Conservation (phyloP, 2,113 vertebrate species). For the Hyla sarda region DNA sequence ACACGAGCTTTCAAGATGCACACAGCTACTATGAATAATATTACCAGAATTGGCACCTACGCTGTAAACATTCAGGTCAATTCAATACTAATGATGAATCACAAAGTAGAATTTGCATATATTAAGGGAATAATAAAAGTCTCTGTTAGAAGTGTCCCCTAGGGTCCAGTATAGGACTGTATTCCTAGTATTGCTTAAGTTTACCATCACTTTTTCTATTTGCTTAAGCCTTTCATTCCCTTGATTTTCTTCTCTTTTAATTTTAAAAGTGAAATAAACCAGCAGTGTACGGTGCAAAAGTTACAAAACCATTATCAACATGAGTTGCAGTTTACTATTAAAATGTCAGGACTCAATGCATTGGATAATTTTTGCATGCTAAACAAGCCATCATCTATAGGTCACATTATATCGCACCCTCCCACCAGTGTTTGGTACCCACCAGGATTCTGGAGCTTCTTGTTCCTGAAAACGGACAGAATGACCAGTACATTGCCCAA, state of each 20-base stretch:
- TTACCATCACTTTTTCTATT: neutral
- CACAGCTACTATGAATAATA: neutral
- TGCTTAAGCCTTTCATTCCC: neutral
- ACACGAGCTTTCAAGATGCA: neutral
- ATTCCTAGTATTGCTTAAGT: neutral
- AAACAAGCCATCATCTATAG: neutral
- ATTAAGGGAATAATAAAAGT: neutral
- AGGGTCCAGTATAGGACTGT: neutral
- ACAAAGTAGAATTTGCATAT: neutral
- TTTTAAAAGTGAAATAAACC: neutral
- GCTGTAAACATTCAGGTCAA: neutral
- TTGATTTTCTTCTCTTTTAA: neutral
- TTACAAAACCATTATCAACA: neutral
- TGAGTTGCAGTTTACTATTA: neutral
- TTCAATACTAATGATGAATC: neutral
- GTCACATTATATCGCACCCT: neutral
- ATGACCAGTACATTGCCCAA: slow-evolving; percentile 82
- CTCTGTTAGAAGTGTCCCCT: neutral
- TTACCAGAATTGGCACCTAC: neutral
- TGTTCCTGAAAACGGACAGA: slow-evolving; percentile 81
- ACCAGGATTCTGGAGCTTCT: slow-evolving; percentile 85
- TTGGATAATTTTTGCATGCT: neutral
- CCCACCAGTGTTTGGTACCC: slow-evolving; percentile 49
- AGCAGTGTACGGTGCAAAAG: neutral
- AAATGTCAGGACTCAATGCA: neutral